These are phyloP conservation scores for Zhuqinia jingwanae DNA, from an alignment of 2,888 invertebrate genomes.

Conservation along the genomic window DNA sequence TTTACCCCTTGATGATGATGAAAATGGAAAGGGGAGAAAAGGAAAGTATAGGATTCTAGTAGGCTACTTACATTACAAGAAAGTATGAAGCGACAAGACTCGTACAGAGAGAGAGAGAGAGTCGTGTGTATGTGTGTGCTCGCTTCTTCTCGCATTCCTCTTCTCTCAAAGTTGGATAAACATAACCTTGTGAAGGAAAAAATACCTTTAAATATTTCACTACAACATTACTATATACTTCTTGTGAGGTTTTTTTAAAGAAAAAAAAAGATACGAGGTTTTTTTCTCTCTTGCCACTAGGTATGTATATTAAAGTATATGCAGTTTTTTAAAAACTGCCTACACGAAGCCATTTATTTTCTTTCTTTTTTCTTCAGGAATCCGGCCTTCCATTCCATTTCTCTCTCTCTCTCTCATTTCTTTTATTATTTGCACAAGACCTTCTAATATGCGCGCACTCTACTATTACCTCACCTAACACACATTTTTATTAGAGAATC, in stretches of 20 bases:
- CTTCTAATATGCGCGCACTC: constrained; percentile 6
- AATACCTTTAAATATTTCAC: constrained; percentile 65
- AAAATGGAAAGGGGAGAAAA: no score
- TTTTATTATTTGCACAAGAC: constrained; percentile 37
- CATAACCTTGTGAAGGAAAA: constrained; percentile 54
- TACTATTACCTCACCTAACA: background rate
- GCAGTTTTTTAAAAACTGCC: background rate
- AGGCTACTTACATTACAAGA: background rate
- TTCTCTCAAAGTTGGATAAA: background rate
- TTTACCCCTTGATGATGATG: no score
- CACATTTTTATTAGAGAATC: no score
- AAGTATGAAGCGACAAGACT: background rate
- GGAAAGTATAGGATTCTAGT: no score
- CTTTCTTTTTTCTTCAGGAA: background rate
- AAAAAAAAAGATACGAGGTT: background rate
- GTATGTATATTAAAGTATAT: no score
- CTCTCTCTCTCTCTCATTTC: constrained; percentile 17
- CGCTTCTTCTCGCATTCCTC: background rate
- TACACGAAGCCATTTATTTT: background rate
- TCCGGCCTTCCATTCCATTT: background rate
- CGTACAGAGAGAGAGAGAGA: no score
- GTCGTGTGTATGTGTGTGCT: background rate
- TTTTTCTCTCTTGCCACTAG: background rate
- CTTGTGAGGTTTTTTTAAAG: background rate
- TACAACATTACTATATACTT: constrained; percentile 1